These are phyloP conservation scores for Rapana venosa DNA, from an alignment of 2,888 invertebrate species.

Conservation along the genomic window DNA sequence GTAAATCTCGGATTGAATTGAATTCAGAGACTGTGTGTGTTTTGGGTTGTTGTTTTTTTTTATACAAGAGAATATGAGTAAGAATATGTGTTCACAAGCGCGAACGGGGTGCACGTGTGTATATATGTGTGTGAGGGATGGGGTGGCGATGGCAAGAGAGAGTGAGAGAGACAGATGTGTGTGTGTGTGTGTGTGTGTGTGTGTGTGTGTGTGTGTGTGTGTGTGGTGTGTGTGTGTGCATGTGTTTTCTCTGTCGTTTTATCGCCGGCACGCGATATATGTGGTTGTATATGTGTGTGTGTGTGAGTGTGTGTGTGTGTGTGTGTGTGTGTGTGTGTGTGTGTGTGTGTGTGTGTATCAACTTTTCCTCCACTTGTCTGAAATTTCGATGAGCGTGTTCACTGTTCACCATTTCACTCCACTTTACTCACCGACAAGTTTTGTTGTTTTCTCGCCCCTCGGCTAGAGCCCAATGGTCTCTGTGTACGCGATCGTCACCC, in stretches of 20 bases:
- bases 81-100: no score
- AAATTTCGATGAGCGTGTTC: background rate
- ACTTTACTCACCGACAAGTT: background rate
- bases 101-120: no score
- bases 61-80: no score
- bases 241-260: no score
- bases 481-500: background rate
- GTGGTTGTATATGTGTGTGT: background rate
- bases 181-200: slow-evolving; percentile 13
- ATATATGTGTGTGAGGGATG: no score
- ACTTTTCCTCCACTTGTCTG: background rate
- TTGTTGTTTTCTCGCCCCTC: background rate
- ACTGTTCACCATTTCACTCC: background rate
- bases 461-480: background rate
- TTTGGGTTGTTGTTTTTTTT: no score
- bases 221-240: background rate
- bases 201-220: slow-evolving; percentile 11
- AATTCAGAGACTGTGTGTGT: no score
- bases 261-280: no score
- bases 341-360: background rate
- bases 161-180: slow-evolving; percentile 5
- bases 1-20: no score
- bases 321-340: background rate
- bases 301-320: background rate
- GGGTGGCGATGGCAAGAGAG: background rate